Percentiles rank a stretch among this genome's conserved stretches.
These are phyloP conservation scores for Chloroceryle amazona DNA, from an alignment of 2,797 vertebrate genomes.

Conservation along the genomic window DNA sequence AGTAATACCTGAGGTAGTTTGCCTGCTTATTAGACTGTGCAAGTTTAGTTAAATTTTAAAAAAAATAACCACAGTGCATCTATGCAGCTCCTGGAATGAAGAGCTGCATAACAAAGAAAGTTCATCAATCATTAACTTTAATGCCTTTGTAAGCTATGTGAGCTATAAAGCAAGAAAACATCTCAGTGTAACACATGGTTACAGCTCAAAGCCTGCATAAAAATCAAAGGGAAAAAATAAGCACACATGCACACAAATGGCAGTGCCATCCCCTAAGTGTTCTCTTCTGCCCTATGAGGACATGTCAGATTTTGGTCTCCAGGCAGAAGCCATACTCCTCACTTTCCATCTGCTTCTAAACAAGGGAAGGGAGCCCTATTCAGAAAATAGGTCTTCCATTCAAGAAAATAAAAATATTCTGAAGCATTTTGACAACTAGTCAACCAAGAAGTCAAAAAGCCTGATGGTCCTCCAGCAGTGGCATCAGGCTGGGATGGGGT, in stretches of 20 bases:
- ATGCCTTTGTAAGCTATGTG: neutral
- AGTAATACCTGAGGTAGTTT: neutral
- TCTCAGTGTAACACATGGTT: neutral
- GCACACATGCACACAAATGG: neutral
- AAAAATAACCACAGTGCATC: neutral
- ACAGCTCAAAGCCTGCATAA: neutral
- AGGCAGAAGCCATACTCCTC: neutral
- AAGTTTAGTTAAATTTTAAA: neutral
- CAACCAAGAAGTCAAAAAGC: neutral
- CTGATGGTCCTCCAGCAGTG: rapidly evolving
- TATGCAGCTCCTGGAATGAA: neutral
- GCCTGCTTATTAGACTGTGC: neutral
- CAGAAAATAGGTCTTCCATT: neutral
- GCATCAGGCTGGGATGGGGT: neutral
- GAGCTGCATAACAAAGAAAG: neutral
- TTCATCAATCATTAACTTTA: neutral
- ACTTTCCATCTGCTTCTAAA: neutral
- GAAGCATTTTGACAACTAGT: neutral
- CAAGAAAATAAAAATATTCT: neutral
- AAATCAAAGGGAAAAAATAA: neutral
- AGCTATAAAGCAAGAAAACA: neutral
- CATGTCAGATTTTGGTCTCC: rapidly evolving
- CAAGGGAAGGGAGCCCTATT: neutral
- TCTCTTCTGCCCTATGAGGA: neutral
- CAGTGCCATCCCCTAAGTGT: neutral